phyloP scores from a whole-genome alignment of 2,888 invertebrate species.

The Pherbina coryleti region DNA sequence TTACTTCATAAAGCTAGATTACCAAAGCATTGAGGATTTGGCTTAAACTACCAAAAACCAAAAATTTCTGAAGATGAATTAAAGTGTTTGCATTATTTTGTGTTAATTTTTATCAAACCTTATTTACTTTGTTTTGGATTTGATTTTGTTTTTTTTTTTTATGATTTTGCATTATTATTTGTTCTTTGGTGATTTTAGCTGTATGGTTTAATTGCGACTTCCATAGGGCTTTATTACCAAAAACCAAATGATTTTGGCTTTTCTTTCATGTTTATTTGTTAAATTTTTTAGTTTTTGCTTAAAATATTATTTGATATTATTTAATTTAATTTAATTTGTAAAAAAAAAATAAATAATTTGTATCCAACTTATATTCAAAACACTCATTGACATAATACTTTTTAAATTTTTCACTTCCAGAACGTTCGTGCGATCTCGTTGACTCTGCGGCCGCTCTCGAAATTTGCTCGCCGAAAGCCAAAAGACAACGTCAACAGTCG shows the following conservation, averaged over 20 bases:
- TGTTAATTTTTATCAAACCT: conserved; percentile 37
- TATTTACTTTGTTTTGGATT: conserved; percentile 36
- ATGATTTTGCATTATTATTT: conserved; percentile 69
- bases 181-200: conserved; percentile 83
- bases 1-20: conserved; percentile 93
- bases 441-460: conserved; percentile 63
- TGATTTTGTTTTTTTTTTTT: conserved; percentile 39
- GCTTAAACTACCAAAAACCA: conserved; percentile 36
- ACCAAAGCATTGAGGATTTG: conserved; percentile 83
- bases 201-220: conserved; percentile 72
- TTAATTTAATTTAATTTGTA: not conserved
- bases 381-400: not conserved
- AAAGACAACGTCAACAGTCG: conserved; percentile 66
- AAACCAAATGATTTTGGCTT: conserved; percentile 72
- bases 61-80: not conserved
- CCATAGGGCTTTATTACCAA: conserved; percentile 84
- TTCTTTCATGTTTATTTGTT: conserved; percentile 45
- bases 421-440: conserved; percentile 65
- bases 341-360: not conserved
- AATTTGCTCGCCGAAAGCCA: conserved; percentile 66
- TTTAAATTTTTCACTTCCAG: conserved; percentile 49
- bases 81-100: conserved; percentile 14
- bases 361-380: no score
- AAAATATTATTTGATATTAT: conserved; percentile 4
- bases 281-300: conserved; percentile 21